Percentiles rank a stretch among this genome's conserved stretches.
phyloP scores from a whole-genome alignment of 2,888 invertebrate genomes.

The Drepana falcataria region DNA sequence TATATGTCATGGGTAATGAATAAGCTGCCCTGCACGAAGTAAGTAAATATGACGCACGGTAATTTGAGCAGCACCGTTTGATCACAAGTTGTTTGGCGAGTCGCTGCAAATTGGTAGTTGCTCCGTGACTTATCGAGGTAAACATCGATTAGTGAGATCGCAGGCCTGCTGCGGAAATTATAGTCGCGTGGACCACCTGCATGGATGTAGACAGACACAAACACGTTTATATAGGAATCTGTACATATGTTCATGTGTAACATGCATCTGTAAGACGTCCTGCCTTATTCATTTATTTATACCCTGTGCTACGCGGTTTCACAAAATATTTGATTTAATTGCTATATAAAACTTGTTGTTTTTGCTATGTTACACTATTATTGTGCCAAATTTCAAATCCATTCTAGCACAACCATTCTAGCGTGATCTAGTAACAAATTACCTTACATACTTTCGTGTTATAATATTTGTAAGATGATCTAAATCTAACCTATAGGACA shows the following conservation, averaged over 20 bases:
- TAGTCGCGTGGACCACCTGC: conserved; percentile 40
- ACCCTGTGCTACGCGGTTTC: too few species aligned
- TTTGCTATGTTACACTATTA: too few species aligned
- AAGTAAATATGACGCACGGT: background rate
- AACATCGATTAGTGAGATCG: conserved; percentile 47
- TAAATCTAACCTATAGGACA: too few species aligned
- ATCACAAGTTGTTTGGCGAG: conserved; percentile 1
- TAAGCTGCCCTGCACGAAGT: background rate
- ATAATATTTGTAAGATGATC: too few species aligned
- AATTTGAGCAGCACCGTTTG: background rate
- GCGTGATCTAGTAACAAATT: too few species aligned
- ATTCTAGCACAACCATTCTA: too few species aligned
- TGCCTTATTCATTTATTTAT: too few species aligned
- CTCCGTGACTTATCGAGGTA: conserved; percentile 50
- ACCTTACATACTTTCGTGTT: too few species aligned
- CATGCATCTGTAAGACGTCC: background rate
- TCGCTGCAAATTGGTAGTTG: conserved; percentile 31
- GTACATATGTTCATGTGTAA: background rate
- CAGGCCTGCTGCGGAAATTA: conserved; percentile 35
- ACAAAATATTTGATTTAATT: too few species aligned
- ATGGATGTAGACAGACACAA: conserved; percentile 4
- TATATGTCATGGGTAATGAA: too few species aligned
- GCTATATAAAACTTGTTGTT: too few species aligned
- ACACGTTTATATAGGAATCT: background rate
- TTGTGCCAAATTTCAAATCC: too few species aligned